Base-by-base conservation (phyloP, 2,888 invertebrate genomes). In the Campoplex capitator region DNA sequence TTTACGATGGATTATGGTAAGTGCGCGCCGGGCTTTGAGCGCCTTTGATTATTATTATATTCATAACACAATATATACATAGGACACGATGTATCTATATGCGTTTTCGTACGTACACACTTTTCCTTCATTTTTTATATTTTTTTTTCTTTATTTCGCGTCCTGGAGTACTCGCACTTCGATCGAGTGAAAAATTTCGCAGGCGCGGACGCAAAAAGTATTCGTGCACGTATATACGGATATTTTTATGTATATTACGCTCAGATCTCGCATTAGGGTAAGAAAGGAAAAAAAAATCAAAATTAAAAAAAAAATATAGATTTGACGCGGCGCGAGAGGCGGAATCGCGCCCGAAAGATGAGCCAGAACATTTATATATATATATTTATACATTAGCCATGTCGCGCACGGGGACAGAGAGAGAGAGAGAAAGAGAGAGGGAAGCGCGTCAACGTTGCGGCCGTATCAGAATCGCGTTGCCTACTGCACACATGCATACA, bases 11-110 rank as follows among this genome's bases (percentile, higher is more conserved):
- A 81, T 45, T 67, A 65, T 67, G 87, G 87, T 87, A 84, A 87
- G 87, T 87, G 82, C 87, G 87, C 87, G 84, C 87, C 84, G 87
- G 81, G 87, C 70, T 79, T 87, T 83, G 56, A 82, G 82, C 81
- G 78, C 68, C 62, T 77, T 68, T 68, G 58, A 85, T 85, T 77
- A 85, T 85, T 77, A 58, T 56, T 76, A 56, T 70, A 71, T 58
- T 11, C 23, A 42, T 28, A n/a, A 70, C 35, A 42, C 45, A 65
- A 42, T 65, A 8, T 23, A 45, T 11, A 6, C 11, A 28, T 74
- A 18, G 32, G 51, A 65, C 51, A 74, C 28, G 8, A 56, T 35
- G 48, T n/a, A 16, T 65, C 45, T 45, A 54, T 48, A 16, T 28
- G 35, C 48, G 38, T 32, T 45, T 42, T 51, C 45, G 6, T 78